Percentiles rank a stretch among this genome's conserved stretches.
Conservation (phyloP, 1,140 invertebrate species). For the Thaumatotibia leucotreta region DNA sequence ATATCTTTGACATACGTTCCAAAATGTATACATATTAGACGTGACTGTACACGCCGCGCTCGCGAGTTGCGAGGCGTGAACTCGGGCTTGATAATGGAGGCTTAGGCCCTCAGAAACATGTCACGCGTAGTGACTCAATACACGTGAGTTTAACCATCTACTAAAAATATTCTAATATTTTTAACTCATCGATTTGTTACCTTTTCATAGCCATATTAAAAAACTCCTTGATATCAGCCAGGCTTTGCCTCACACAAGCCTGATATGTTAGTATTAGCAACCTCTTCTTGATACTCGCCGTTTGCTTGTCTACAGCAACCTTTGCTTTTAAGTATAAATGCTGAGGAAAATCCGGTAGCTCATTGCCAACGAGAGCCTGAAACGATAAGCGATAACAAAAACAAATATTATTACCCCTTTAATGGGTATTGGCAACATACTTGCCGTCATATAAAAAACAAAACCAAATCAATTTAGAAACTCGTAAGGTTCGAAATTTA, state of each 20-base stretch:
- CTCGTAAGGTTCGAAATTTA: no score
- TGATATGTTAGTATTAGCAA: slow-evolving; percentile 55
- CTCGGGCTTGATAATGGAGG: no score
- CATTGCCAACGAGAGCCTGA: slow-evolving; percentile 56
- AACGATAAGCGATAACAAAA: slow-evolving; percentile 18
- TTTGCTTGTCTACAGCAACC: slow-evolving; percentile 48
- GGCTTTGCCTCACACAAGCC: slow-evolving; percentile 62
- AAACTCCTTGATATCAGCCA: slow-evolving; percentile 78
- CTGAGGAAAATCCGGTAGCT: slow-evolving; percentile 57
- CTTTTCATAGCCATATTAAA: slow-evolving; percentile 81
- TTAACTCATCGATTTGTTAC: slow-evolving; percentile 22
- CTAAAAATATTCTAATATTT: background rate
- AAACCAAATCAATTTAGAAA: no score
- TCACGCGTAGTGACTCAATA: no score
- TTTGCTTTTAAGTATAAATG: slow-evolving; percentile 52
- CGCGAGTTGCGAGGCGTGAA: no score
- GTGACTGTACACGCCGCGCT: no score
- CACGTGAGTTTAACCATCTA: no score
- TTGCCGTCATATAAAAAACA: no score
- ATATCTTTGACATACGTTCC: no score
- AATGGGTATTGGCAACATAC: no score
- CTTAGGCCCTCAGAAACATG: no score
- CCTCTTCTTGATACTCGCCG: slow-evolving; percentile 37
- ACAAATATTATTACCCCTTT: background rate
- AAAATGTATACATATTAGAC: no score